Evolutionary conservation across 2,113 vertebrate species (phyloP), one percentile per base, ranked within the genome.

Genomic region (Datnioides undecimradiatus): DNA sequence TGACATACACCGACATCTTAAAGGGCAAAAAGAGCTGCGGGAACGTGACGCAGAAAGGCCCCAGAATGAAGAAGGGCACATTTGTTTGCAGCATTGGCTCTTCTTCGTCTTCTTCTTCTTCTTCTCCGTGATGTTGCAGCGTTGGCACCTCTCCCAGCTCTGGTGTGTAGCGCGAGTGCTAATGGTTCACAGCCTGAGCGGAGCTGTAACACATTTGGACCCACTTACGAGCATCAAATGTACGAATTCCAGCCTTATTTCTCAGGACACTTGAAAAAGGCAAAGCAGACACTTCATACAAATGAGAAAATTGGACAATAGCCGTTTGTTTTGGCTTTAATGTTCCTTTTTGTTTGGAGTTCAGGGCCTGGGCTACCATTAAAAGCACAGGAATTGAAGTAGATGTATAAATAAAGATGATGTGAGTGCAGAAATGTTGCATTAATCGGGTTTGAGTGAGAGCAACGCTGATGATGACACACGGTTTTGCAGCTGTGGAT

Each of bases 171-270:
- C 63, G 5, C 11, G 36, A 82, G 41, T 19, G 31, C 59, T 92
- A 90, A 92, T 90, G 84, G 76, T 86, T 93, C 71, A 25, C 87
- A 93, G 88, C 54, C 79, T 73, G 59, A 55, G 68, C 46, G 0
- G 57, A 72, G 49, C 52, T 78, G 75, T 7, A 73, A 59, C 65
- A 90, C 85, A 91, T 90, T 92, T 90, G 87, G 88, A 85, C 33
- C 81, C 83, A 88, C 72, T 90, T 88, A 86, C 65, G 34, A 40
- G 51, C 65, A 74, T 85, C 49, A 73, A 85, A 88, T 58, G 68
- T 64, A 52, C 33, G 62, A 83, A 82, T 67, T 49, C 41, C 79
- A 69, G 84, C 23, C 13, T 67, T 78, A 41, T 83, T 73, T 84
- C 55, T 65, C 5, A 0, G 62, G 57, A 76, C 69, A 60, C 43